Evolutionary conservation across 2,113 vertebrate genomes (phyloP).

Genomic region (Lanius ludovicianus): DNA sequence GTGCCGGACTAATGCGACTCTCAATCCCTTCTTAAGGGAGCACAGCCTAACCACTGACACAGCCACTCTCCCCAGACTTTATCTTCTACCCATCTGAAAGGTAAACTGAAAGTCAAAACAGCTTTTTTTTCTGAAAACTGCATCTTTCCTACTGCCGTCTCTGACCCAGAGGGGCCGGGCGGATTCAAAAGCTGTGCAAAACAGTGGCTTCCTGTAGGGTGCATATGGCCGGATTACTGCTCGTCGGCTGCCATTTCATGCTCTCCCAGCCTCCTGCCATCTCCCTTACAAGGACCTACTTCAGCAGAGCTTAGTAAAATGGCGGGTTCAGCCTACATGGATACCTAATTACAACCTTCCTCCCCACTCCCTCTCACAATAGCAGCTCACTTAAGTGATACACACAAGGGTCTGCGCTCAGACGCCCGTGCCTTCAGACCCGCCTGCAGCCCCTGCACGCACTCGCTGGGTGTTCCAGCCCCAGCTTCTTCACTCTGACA

Average conservation of each 20-base stretch:
- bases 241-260: slow-evolving; percentile 62
- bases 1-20: background rate
- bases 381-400: background rate
- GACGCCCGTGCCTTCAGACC: background rate
- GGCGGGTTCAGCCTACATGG: slow-evolving; percentile 53
- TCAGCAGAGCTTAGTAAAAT: slow-evolving; percentile 64
- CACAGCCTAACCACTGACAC: background rate
- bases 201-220: slow-evolving; percentile 58
- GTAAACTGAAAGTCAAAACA: background rate
- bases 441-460: background rate
- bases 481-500: background rate
- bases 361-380: slow-evolving; percentile 32
- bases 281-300: slow-evolving; percentile 61
- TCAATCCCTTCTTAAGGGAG: background rate
- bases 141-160: background rate
- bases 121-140: background rate
- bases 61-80: background rate
- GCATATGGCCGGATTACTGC: slow-evolving; percentile 64
- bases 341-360: slow-evolving; percentile 61
- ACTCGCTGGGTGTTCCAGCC: background rate
- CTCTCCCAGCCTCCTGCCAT: slow-evolving; percentile 63
- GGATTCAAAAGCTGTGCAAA: slow-evolving; percentile 22
- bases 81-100: background rate
- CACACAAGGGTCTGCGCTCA: background rate
- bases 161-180: slow-evolving; percentile 5